These are phyloP conservation scores for Alligator sinensis DNA, from an alignment of 2,113 vertebrate genomes.

Conservation along the genomic window DNA sequence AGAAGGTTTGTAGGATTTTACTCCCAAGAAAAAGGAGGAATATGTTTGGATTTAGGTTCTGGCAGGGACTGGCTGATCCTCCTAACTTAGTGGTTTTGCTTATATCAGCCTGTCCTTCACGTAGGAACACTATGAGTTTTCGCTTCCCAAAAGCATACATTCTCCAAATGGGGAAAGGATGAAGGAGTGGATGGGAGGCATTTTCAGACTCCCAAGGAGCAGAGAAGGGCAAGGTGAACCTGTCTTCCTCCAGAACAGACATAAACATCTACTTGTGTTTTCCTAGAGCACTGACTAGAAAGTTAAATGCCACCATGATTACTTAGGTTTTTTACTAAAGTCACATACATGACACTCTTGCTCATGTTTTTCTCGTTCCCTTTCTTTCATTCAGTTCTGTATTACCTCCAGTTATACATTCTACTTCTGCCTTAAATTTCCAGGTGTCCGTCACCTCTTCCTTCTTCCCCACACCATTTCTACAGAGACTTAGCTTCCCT, in stretches of 20 bases:
- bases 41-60: no score
- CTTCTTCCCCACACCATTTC: not conserved
- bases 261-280: not conserved
- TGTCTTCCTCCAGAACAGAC: not conserved
- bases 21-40: no score
- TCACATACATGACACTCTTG: not conserved
- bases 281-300: not conserved
- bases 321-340: no score
- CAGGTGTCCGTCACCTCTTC: not conserved
- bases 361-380: not conserved
- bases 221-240: not conserved
- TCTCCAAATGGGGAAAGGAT: not conserved
- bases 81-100: not conserved
- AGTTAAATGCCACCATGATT: not conserved
- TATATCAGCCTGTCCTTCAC: not conserved
- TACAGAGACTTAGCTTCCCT: not conserved
- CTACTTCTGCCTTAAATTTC: not conserved
- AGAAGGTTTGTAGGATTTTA: no score
- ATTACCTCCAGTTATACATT: not conserved
- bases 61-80: no score
- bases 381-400: not conserved
- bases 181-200: not conserved
- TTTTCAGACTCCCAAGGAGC: not conserved
- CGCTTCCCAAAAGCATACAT: not conserved
- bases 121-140: not conserved